These are phyloP conservation scores for Poeciliopsis occidentalis DNA, from an alignment of 2,113 vertebrate species.

Conservation along the genomic window DNA sequence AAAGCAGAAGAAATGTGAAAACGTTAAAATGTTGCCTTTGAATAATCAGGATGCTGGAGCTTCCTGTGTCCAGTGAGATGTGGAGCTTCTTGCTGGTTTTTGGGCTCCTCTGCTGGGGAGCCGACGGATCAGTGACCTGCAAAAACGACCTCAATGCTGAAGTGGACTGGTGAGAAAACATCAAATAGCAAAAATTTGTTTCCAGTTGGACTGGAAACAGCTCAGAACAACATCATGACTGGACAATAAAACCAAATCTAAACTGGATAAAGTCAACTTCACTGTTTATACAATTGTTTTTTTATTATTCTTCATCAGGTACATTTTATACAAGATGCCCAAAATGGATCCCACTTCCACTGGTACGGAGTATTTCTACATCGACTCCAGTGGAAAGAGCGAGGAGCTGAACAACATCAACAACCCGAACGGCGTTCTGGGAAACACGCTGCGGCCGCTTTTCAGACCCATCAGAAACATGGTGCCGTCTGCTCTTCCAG, in stretches of 20 bases:
- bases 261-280: no score
- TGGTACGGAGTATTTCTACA: neutral
- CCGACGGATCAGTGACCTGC: neutral
- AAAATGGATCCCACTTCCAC: rapidly evolving
- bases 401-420: neutral
- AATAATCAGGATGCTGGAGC: no score
- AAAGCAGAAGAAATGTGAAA: no score
- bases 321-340: constrained; percentile 25
- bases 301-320: constrained; percentile 15
- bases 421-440: neutral
- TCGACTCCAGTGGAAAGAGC: neutral
- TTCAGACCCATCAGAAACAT: neutral
- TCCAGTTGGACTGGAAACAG: no score
- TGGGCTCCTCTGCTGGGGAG: neutral
- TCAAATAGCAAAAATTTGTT: no score
- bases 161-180: constrained; percentile 21
- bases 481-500: neutral
- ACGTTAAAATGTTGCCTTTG: no score
- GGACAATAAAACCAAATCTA: no score
- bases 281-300: no score
- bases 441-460: neutral
- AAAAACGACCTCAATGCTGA: neutral
- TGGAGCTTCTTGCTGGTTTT: neutral
- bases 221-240: no score
- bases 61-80: neutral